phyloP scores from a whole-genome alignment of 2,113 vertebrate genomes.

The Plotosus lineatus region DNA sequence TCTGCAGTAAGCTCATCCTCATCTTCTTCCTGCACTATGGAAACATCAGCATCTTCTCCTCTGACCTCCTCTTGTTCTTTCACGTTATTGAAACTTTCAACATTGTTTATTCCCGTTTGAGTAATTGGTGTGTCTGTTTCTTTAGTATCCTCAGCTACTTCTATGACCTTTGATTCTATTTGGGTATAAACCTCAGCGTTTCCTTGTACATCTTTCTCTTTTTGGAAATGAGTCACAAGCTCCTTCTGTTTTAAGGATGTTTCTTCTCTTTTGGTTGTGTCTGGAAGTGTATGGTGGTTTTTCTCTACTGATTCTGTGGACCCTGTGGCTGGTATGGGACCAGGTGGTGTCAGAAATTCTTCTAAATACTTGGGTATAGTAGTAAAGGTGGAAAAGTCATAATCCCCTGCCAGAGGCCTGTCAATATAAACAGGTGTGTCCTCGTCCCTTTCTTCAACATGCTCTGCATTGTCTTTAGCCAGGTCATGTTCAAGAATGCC shows the following conservation, averaged over 20 bases:
- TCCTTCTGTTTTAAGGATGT: neutral
- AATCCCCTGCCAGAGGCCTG: conserved; percentile 43
- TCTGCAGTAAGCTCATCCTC: conserved; percentile 37
- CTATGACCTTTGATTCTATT: neutral
- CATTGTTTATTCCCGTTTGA: neutral
- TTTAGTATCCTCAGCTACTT: conserved; percentile 1
- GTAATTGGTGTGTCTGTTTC: neutral
- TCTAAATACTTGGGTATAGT: conserved; percentile 43
- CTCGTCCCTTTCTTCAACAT: conserved; percentile 20
- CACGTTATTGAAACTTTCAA: conserved; percentile 7
- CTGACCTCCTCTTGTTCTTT: conserved; percentile 39
- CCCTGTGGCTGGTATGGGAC: conserved; percentile 20
- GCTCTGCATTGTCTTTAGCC: conserved; percentile 6
- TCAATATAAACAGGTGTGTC: conserved; percentile 23
- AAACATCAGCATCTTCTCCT: conserved; percentile 7
- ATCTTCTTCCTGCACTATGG: conserved; percentile 1
- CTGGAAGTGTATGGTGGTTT: neutral
- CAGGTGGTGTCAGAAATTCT: conserved; percentile 41
- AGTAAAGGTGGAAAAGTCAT: conserved; percentile 44
- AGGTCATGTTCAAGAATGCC: neutral
- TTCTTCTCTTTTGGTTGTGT: neutral
- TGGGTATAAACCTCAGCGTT: conserved; percentile 21
- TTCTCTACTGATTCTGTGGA: conserved; percentile 38
- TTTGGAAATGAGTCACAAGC: neutral
- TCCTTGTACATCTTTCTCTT: neutral